Evolutionary conservation across 1,140 invertebrate species (phyloP).

Genomic region (Scaptomyza graminum): DNA sequence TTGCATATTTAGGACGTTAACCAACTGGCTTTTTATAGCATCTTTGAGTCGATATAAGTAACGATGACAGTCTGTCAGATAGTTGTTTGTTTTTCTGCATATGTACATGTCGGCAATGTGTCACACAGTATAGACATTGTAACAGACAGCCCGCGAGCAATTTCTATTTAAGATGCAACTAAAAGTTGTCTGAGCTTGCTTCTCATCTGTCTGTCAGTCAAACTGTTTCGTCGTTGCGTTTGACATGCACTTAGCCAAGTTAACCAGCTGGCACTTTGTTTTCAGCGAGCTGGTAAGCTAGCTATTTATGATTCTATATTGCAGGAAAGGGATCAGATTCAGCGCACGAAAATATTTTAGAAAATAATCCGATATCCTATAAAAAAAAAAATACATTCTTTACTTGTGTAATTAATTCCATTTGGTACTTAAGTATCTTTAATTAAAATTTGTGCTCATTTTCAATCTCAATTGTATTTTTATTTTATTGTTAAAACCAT

Average conservation of each 20-base stretch:
- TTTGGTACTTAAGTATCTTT: too few relatives aligned
- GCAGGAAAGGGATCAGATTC: background rate
- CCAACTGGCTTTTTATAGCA: slow-evolving; percentile 18
- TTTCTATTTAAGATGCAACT: slow-evolving; percentile 8
- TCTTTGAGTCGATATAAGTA: slow-evolving; percentile 8
- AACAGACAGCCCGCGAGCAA: slow-evolving; percentile 11
- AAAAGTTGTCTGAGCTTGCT: slow-evolving; percentile 31
- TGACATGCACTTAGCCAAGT: slow-evolving; percentile 72
- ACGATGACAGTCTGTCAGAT: slow-evolving; percentile 54
- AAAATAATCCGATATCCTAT: too few relatives aligned
- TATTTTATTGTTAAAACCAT: too few relatives aligned
- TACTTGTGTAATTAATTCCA: too few relatives aligned
- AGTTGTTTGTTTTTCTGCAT: slow-evolving; percentile 42
- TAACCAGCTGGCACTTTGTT: slow-evolving; percentile 28
- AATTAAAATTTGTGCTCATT: too few relatives aligned
- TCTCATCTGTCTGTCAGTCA: slow-evolving; percentile 47
- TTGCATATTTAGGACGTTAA: slow-evolving; percentile 33
- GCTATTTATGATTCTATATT: slow-evolving; percentile 49
- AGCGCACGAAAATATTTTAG: too few relatives aligned
- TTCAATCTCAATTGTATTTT: too few relatives aligned
- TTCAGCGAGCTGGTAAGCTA: slow-evolving; percentile 19
- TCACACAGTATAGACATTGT: slow-evolving; percentile 19
- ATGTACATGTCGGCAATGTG: slow-evolving; percentile 26
- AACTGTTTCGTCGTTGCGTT: slow-evolving; percentile 54
- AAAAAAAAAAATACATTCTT: too few relatives aligned